Evolutionary conservation across 2,113 vertebrate species (phyloP).

Genomic region (Cygnus atratus): DNA sequence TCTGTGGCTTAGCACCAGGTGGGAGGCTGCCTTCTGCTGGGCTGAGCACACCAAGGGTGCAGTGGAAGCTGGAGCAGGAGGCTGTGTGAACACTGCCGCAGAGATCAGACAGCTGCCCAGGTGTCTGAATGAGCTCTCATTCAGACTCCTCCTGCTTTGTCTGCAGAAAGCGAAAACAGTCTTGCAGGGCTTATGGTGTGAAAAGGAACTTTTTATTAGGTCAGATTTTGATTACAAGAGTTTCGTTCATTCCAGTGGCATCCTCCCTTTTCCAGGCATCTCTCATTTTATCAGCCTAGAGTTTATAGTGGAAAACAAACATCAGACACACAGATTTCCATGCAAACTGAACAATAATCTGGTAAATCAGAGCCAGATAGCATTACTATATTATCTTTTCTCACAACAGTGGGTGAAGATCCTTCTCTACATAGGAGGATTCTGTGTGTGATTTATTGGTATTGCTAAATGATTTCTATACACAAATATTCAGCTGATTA

Average conservation of each 20-base stretch:
- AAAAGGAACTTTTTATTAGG: not conserved
- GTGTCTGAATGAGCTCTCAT: not conserved
- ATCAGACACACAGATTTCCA: not conserved
- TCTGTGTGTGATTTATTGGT: not conserved
- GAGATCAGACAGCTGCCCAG: not conserved
- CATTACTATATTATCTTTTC: not conserved
- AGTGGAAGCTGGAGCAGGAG: not conserved
- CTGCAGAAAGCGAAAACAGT: not conserved
- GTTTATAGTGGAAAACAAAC: not conserved
- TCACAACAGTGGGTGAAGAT: not conserved
- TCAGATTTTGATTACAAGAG: not conserved
- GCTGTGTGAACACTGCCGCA: not conserved
- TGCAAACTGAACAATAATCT: not conserved
- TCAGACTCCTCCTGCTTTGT: not conserved
- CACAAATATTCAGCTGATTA: not conserved
- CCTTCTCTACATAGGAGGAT: not conserved
- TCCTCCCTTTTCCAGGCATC: not conserved
- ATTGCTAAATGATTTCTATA: not conserved
- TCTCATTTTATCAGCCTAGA: not conserved
- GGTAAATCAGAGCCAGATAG: not conserved
- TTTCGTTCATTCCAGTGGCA: not conserved
- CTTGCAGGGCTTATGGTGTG: not conserved
- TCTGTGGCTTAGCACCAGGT: not conserved
- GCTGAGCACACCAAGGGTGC: accelerated
- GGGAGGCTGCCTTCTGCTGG: no score